A percentile compares a stretch with the other conserved stretches of the same genome.
These are phyloP conservation scores for Spinus pinus DNA, from an alignment of 2,797 vertebrate species.

Conservation along the genomic window DNA sequence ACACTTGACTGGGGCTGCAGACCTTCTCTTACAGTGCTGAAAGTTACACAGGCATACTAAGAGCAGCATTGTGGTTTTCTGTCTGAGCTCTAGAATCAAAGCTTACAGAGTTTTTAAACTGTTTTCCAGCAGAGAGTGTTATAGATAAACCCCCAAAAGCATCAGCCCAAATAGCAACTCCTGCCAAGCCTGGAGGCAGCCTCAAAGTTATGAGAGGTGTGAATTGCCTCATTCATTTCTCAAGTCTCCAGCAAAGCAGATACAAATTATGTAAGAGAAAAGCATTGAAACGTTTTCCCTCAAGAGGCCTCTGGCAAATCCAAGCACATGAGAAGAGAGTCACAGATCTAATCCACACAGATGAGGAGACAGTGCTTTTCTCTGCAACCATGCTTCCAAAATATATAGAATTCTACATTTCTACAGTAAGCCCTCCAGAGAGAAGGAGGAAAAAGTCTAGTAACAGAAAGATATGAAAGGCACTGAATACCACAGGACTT, in stretches of 20 bases:
- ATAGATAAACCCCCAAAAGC: background rate
- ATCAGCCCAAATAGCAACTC: background rate
- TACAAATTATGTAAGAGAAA: background rate
- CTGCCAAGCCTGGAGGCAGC: slow-evolving; percentile 5
- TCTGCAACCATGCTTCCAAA: background rate
- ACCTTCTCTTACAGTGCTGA: background rate
- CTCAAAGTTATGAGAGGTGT: background rate
- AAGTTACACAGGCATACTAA: background rate
- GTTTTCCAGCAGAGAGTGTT: background rate
- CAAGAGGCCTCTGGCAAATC: background rate
- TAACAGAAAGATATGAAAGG: background rate
- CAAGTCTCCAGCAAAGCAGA: background rate
- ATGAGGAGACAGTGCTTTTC: background rate
- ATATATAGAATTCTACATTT: background rate
- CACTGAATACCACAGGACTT: background rate
- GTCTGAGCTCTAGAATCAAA: background rate
- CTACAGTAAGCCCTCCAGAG: background rate
- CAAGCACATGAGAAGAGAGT: background rate
- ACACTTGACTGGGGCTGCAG: background rate
- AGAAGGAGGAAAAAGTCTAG: background rate
- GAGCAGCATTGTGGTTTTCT: background rate
- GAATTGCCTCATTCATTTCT: slow-evolving; percentile 8
- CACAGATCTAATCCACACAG: background rate
- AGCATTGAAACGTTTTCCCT: background rate
- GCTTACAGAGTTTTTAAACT: background rate